A percentile compares a stretch with the other conserved stretches of the same genome.
phyloP scores from a whole-genome alignment of 2,888 invertebrate species.

The Loripinus fragilis region DNA sequence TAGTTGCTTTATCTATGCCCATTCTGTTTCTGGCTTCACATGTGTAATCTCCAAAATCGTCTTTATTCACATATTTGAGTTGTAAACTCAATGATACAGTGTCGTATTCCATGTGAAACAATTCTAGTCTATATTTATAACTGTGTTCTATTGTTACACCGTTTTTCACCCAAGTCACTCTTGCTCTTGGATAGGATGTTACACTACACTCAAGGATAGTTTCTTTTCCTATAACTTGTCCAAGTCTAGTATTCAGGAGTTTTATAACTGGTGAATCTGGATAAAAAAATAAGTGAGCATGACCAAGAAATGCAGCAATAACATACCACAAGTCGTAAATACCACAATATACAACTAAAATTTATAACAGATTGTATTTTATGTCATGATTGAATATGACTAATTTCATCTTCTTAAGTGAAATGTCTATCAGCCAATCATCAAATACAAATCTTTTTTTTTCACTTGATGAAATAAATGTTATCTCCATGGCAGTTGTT shows the following conservation, averaged over 20 bases:
- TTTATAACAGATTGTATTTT: too few species aligned
- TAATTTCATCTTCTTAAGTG: too few species aligned
- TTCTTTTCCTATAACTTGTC: constrained; percentile 75
- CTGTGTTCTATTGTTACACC: constrained; percentile 62
- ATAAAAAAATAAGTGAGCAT: constrained; percentile 9
- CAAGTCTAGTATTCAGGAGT: constrained; percentile 73
- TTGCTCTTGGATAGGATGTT: constrained; percentile 74
- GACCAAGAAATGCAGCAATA: too few species aligned
- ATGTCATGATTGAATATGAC: too few species aligned
- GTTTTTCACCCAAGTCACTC: constrained; percentile 72
- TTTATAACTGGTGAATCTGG: constrained; percentile 76
- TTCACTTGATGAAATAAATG: too few species aligned
- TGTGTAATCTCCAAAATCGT: constrained; percentile 70
- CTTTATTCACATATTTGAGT: constrained; percentile 59
- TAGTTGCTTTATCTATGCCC: constrained; percentile 58
- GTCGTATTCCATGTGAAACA: constrained; percentile 64
- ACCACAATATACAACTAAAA: too few species aligned
- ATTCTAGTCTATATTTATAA: constrained; percentile 62
- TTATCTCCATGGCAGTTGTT: too few species aligned
- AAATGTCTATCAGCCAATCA: too few species aligned
- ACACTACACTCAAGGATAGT: constrained; percentile 79
- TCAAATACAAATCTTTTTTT: too few species aligned
- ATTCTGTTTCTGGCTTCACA: constrained; percentile 69
- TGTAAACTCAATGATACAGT: constrained; percentile 64
- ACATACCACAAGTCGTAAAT: too few species aligned